These are phyloP conservation scores for Orchesella flavescens DNA, from an alignment of 2,888 invertebrate genomes.

Conservation along the genomic window DNA sequence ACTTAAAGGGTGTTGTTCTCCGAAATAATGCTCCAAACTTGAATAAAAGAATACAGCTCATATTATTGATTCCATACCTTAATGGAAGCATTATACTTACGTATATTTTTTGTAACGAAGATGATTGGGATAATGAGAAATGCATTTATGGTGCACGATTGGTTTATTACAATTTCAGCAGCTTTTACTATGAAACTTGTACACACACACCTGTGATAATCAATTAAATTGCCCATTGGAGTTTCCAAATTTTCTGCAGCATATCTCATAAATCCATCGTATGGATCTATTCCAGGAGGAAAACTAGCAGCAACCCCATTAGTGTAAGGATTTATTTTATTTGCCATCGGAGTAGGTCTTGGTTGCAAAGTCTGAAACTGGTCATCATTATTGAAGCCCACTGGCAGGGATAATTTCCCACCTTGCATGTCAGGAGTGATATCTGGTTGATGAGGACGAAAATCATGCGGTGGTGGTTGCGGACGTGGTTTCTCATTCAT, in stretches of 20 bases:
- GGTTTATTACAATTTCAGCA: too few species aligned
- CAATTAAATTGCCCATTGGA: constrained; percentile 32
- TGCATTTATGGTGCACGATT: too few species aligned
- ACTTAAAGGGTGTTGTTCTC: constrained; percentile 33
- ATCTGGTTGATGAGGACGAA: constrained; percentile 49
- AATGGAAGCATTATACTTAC: too few species aligned
- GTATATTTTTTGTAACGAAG: too few species aligned
- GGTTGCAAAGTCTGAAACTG: neutral
- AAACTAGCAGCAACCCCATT: constrained; percentile 43
- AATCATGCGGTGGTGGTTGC: neutral
- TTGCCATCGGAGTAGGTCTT: constrained; percentile 47
- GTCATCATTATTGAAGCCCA: constrained; percentile 17
- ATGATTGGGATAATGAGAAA: too few species aligned
- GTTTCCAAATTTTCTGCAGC: constrained; percentile 57
- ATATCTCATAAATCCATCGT: constrained; percentile 50
- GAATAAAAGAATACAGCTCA: too few species aligned
- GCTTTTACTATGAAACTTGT: too few species aligned
- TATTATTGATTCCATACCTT: too few species aligned
- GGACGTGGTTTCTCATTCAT: neutral
- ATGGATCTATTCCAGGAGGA: constrained; percentile 43
- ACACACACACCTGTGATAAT: too few species aligned
- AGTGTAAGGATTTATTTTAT: constrained; percentile 43
- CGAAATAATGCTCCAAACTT: constrained; percentile 44
- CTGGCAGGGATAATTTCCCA: constrained; percentile 33
- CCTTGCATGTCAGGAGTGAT: constrained; percentile 31